A percentile compares a stretch with the other conserved stretches of the same genome.
Conservation (phyloP, 2,113 vertebrate genomes). For the Mohoua ochrocephala region DNA sequence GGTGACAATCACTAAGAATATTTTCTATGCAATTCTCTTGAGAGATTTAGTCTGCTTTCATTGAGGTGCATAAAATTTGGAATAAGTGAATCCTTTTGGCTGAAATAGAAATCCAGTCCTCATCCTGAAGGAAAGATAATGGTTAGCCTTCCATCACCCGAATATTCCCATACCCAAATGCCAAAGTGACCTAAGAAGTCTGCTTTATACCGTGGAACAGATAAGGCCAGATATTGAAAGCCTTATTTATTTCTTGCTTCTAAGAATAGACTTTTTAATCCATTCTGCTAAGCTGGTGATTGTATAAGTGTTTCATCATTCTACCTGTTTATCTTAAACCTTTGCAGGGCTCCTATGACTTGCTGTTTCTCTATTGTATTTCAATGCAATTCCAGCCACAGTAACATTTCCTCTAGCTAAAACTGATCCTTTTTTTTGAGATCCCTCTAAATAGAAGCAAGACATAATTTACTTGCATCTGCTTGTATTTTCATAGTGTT, state of each 20-base stretch:
- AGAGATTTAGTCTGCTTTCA: neutral
- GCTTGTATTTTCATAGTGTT: neutral
- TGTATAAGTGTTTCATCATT: neutral
- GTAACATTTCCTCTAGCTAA: neutral
- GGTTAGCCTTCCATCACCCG: fast-evolving
- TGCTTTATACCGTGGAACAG: neutral
- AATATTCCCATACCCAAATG: neutral
- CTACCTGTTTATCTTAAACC: neutral
- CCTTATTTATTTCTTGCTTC: neutral
- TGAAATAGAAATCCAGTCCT: neutral
- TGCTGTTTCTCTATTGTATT: neutral
- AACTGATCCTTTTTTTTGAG: neutral
- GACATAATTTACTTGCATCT: conserved; percentile 1
- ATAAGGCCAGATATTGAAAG: neutral
- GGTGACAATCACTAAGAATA: neutral
- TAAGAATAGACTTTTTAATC: neutral
- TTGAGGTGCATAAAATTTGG: neutral
- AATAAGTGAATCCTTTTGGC: neutral
- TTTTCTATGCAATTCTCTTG: neutral
- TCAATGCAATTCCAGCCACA: neutral
- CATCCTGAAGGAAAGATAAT: neutral
- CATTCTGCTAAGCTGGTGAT: neutral
- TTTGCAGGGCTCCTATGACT: neutral
- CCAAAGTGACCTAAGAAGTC: neutral
- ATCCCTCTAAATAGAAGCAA: conserved; percentile 16